phyloP scores from a whole-genome alignment of 2,888 invertebrate genomes.

The Rhynchonema sp. region DNA sequence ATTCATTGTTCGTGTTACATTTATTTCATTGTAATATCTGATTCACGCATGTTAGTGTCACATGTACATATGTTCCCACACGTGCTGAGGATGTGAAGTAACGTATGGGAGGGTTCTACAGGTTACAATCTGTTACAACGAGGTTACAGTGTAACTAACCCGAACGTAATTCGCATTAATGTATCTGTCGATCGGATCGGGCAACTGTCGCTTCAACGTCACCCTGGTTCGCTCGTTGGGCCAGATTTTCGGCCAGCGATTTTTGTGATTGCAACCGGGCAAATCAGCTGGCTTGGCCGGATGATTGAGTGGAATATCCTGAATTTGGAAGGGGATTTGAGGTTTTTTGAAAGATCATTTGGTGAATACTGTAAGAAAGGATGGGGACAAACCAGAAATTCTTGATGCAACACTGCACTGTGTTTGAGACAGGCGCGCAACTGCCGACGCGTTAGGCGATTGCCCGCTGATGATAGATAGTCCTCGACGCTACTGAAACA shows the following conservation, averaged over 20 bases:
- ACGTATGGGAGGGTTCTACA: too few relatives aligned
- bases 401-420: slow-evolving; percentile 47
- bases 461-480: slow-evolving; percentile 40
- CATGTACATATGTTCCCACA: too few relatives aligned
- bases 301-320: slow-evolving; percentile 68
- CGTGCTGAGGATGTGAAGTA: too few relatives aligned
- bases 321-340: too few relatives aligned
- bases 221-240: slow-evolving; percentile 40
- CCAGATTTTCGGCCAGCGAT: slow-evolving; percentile 67
- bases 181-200: slow-evolving; percentile 46
- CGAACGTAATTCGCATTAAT: slow-evolving; percentile 85
- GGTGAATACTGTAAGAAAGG: too few relatives aligned
- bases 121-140: too few relatives aligned
- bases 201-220: neutral
- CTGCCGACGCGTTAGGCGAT: slow-evolving; percentile 38
- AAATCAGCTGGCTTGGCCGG: slow-evolving; percentile 57
- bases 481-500: slow-evolving; percentile 37
- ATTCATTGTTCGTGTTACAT: too few relatives aligned
- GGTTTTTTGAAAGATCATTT: too few relatives aligned
- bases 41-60: too few relatives aligned
- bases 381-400: slow-evolving; percentile 49
- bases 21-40: too few relatives aligned
- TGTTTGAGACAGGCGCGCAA: slow-evolving; percentile 36
- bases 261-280: slow-evolving; percentile 67
- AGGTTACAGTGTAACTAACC: too few relatives aligned